phyloP scores from a whole-genome alignment of 2,888 invertebrate species.

The Cosmia trapezina region DNA sequence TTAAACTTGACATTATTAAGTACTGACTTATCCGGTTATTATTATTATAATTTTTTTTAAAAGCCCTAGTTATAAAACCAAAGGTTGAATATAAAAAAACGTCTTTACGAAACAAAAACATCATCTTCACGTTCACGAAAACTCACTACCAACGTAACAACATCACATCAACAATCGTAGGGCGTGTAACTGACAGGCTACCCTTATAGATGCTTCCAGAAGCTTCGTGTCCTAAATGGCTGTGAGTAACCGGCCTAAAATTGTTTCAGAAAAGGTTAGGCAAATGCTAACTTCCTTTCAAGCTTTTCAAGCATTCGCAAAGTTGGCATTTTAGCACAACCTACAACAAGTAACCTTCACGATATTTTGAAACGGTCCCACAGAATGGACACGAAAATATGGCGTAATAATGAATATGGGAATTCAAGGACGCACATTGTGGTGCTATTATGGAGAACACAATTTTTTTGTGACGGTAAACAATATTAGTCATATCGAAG shows the following conservation, averaged over 20 bases:
- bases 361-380: constrained; percentile 32
- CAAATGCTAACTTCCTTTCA: constrained; percentile 59
- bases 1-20: too few relatives aligned
- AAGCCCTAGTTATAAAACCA: too few relatives aligned
- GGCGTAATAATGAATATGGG: constrained; percentile 44
- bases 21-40: too few relatives aligned
- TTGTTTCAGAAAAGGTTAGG: constrained; percentile 65
- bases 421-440: constrained; percentile 38
- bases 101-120: too few relatives aligned
- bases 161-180: background rate
- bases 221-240: constrained; percentile 4
- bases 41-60: too few relatives aligned
- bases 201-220: constrained; percentile 21
- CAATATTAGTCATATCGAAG: background rate
- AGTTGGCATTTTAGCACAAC: constrained; percentile 75
- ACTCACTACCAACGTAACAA: background rate
- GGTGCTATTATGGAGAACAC: background rate
- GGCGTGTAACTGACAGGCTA: constrained; percentile 2
- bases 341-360: constrained; percentile 54
- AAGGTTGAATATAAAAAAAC: too few relatives aligned
- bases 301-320: constrained; percentile 59
- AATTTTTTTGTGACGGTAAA: constrained; percentile 4
- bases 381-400: constrained; percentile 46
- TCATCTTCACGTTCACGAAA: too few relatives aligned
- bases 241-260: constrained; percentile 28